A percentile compares a stretch with the other conserved stretches of the same genome.
These are phyloP conservation scores for Malacoraja senta DNA, from an alignment of 2,797 vertebrate genomes.

Conservation along the genomic window DNA sequence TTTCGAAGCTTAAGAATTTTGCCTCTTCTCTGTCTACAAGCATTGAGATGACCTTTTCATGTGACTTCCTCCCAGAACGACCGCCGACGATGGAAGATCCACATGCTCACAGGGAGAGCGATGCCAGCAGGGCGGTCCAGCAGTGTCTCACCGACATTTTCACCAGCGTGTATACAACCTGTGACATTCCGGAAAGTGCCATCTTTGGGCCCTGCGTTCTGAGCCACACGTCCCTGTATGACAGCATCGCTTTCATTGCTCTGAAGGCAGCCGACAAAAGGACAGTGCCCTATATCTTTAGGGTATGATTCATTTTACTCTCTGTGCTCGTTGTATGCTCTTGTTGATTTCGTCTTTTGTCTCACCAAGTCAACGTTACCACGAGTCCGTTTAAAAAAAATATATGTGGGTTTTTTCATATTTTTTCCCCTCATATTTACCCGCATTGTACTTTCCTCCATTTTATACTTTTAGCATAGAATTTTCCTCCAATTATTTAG, in stretches of 20 bases:
- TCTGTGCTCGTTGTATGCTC: not conserved
- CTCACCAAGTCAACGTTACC: not conserved
- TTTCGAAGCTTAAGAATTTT: not conserved
- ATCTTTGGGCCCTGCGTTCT: constrained; percentile 91
- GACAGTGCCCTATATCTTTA: constrained; percentile 89
- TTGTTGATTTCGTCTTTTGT: not conserved
- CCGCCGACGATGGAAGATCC: constrained; percentile 76
- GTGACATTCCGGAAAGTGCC: constrained; percentile 89
- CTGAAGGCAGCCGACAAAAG: constrained; percentile 94
- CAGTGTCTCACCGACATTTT: constrained; percentile 97
- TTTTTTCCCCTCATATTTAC: not conserved
- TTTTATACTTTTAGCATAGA: not conserved
- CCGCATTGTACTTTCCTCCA: not conserved
- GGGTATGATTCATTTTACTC: constrained; percentile 60
- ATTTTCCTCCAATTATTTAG: not conserved
- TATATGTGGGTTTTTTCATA: too few species aligned
- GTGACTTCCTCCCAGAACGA: not conserved
- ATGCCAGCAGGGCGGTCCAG: constrained; percentile 83
- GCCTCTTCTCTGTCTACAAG: not conserved
- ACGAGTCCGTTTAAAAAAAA: not conserved
- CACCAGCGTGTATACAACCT: constrained; percentile 94
- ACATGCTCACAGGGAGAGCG: constrained; percentile 78
- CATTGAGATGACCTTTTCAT: constrained; percentile 1
- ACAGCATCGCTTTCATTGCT: constrained; percentile 96
- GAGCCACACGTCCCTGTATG: constrained; percentile 91